These are phyloP conservation scores for Drosophila multiciliata DNA, from an alignment of 2,888 invertebrate genomes.

Conservation along the genomic window DNA sequence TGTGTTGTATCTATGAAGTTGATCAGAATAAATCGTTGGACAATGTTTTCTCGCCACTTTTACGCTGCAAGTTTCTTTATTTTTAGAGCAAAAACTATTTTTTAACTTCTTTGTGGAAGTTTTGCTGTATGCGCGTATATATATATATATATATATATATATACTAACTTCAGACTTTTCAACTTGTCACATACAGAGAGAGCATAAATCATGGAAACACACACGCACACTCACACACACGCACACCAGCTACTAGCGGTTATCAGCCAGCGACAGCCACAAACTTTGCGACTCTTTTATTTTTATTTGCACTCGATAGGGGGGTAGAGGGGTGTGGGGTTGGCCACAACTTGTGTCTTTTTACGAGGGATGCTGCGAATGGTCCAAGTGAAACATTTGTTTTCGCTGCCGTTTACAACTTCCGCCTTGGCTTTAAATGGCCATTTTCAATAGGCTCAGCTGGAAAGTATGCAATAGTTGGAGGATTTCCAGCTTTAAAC, in stretches of 20 bases:
- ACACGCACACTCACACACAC: not conserved
- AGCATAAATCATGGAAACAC: slow-evolving; percentile 58
- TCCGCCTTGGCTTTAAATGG: slow-evolving; percentile 53
- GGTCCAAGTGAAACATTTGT: slow-evolving; percentile 69
- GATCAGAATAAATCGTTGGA: not conserved
- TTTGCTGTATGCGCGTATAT: slow-evolving; percentile 18
- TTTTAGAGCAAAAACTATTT: slow-evolving; percentile 24
- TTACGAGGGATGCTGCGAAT: slow-evolving; percentile 52
- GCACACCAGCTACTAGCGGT: slow-evolving; percentile 29
- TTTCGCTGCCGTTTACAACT: slow-evolving; percentile 68
- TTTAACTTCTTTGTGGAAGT: slow-evolving; percentile 35
- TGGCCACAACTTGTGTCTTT: slow-evolving; percentile 18
- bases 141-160: not conserved
- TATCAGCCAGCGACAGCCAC: slow-evolving; percentile 59
- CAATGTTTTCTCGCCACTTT: not conserved
- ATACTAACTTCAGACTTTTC: slow-evolving; percentile 41
- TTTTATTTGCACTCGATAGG: slow-evolving; percentile 44
- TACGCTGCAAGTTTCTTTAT: slow-evolving; percentile 4
- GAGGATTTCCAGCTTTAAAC: slow-evolving; percentile 44
- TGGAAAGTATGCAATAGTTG: not conserved
- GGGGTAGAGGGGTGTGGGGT: not conserved
- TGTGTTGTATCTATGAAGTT: not conserved
- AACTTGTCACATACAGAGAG: slow-evolving; percentile 65
- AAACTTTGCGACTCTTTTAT: slow-evolving; percentile 59
- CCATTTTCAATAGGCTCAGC: slow-evolving; percentile 35